Evolutionary conservation across 2,113 vertebrate genomes (phyloP), one percentile per base, ranked within the genome.

Genomic region (Porphyrio hochstetteri): DNA sequence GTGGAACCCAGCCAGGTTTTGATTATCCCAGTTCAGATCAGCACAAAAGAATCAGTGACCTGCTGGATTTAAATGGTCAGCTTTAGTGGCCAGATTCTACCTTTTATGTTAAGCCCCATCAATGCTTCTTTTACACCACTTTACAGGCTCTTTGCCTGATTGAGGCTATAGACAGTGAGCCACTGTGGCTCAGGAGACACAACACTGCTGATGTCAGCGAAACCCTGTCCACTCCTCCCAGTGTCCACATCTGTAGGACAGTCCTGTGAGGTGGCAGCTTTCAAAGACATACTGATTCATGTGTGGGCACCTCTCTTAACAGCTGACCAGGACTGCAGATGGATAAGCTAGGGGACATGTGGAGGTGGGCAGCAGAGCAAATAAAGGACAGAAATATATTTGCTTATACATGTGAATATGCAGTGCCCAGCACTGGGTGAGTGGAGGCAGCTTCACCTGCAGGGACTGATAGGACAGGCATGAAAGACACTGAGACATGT

Each of bases 21-120:
- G 77, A 95, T 95, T 96, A 85, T 96, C 86, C 93, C 75, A 89
- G 93, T 93, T 96, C 90, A 87, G 83, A 94, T 77, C 72, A 88
- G 74, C 83, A 88, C 69, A 97, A 92, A 91, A 86, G 94, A 97
- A 86, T 82, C 78, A 77, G 89, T 77, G 86, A 96, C 81, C 93
- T 94, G 82, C 75, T 85, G 53, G 74, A 96, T 95, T 96, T 76
- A 92, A 96, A 93, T 77, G 83, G 96, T 94, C n/a, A 55, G 57
- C 75, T 64, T 91, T 95, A 83, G 36, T 72, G 86, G 77, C 92
- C 76, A 74, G 92, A 91, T 83, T 89, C 87, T 95, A 91, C 91
- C 86, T 86, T 95, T 95, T 94, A 76, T 81, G 71, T 82, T 91
- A 93, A 96, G 83, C 35, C 63, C 71, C 81, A 71, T 75, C 67